Evolutionary conservation across 1,140 invertebrate species (phyloP).

Genomic region (Watersipora subatra): DNA sequence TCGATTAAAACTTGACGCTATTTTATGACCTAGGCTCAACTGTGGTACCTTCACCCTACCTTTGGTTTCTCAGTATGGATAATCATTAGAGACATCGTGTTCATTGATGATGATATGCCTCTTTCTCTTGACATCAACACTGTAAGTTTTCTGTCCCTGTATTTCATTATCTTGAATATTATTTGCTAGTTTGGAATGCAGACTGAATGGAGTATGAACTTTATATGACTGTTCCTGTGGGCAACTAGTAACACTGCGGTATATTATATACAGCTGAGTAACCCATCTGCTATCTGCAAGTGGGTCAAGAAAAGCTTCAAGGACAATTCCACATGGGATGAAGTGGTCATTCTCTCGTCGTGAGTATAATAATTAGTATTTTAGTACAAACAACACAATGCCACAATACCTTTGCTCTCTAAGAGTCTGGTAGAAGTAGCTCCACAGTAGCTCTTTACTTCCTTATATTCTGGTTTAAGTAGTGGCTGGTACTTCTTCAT

Average conservation of each 20-base stretch:
- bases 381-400: neutral
- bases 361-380: neutral
- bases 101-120: neutral
- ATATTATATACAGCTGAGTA: too few relatives aligned
- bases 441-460: neutral
- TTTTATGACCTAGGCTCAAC: conserved; percentile 4
- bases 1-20: too few relatives aligned
- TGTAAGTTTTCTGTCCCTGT: too few relatives aligned
- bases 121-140: neutral
- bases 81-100: neutral
- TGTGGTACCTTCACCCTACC: conserved; percentile 7
- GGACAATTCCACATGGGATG: neutral
- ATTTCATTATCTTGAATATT: too few relatives aligned
- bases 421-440: neutral
- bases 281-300: neutral
- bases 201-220: too few relatives aligned
- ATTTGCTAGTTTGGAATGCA: too few relatives aligned
- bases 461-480: neutral
- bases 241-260: too few relatives aligned
- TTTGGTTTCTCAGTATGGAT: conserved; percentile 2
- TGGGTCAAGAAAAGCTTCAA: neutral
- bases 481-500: neutral
- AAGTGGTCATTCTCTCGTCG: neutral
- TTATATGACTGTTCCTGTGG: too few relatives aligned
- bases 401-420: neutral